These are phyloP conservation scores for Neolamprologus falcicula DNA, from an alignment of 2,113 vertebrate genomes.

Conservation along the genomic window DNA sequence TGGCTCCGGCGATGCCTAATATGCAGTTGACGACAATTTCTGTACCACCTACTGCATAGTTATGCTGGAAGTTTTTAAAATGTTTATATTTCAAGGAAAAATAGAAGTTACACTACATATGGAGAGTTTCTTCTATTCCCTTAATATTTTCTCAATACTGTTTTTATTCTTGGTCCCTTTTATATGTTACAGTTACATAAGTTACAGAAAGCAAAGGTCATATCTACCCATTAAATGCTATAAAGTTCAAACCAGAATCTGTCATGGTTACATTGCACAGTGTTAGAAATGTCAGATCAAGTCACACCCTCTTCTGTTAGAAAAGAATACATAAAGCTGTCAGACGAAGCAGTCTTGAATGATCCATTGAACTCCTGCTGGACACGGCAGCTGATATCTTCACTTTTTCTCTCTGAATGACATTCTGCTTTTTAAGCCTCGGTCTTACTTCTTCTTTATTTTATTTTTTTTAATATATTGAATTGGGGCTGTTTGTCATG, in stretches of 20 bases:
- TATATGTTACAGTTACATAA: not conserved
- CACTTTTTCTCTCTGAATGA: not conserved
- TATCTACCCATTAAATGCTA: not conserved
- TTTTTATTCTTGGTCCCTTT: not conserved
- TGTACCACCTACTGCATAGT: not conserved
- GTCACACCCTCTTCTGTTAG: not conserved
- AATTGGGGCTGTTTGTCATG: conserved; percentile 11
- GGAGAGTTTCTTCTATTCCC: not conserved
- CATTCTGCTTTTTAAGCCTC: not conserved
- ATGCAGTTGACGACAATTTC: not conserved
- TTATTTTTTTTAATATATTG: not conserved
- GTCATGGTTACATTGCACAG: not conserved
- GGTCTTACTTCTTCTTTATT: not conserved
- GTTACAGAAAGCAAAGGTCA: not conserved
- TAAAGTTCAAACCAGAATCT: not conserved
- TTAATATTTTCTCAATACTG: not conserved
- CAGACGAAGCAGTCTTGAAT: not conserved
- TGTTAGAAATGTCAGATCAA: not conserved
- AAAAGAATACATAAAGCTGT: not conserved
- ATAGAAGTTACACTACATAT: not conserved
- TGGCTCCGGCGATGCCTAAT: not conserved
- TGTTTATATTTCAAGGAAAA: not conserved
- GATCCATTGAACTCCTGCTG: not conserved
- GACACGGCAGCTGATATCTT: not conserved
- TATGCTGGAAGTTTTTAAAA: not conserved